A percentile compares a stretch with the other conserved stretches of the same genome.
Evolutionary conservation across 2,113 vertebrate species (phyloP).

Genomic region (Recurvirostra avosetta): DNA sequence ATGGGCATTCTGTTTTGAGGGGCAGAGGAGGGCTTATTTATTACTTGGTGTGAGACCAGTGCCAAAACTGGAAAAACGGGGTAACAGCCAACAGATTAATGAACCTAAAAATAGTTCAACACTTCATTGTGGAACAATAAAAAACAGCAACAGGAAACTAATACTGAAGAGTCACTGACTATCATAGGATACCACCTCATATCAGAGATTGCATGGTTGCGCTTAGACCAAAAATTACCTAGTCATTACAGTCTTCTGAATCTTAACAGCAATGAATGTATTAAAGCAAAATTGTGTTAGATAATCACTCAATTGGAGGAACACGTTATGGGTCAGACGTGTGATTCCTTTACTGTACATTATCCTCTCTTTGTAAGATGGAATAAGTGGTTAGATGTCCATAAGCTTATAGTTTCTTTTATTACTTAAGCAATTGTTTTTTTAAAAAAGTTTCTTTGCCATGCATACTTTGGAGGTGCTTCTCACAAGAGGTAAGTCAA

Average conservation of each 20-base stretch:
- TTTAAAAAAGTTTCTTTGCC: neutral
- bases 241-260: neutral
- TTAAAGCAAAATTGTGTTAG: neutral
- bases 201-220: neutral
- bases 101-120: neutral
- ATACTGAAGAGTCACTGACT: neutral
- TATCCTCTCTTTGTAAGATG: neutral
- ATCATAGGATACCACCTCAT: neutral
- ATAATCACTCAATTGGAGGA: neutral
- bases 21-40: neutral
- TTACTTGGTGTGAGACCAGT: neutral
- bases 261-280: neutral
- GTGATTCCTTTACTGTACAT: neutral
- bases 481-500: slow-evolving; percentile 44
- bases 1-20: neutral
- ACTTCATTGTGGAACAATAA: neutral
- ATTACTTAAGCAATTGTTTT: neutral
- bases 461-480: neutral
- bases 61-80: neutral
- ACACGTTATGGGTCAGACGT: neutral
- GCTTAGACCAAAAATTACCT: neutral
- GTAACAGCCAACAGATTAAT: neutral
- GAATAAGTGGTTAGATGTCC: neutral
- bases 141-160: neutral
- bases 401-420: neutral